Evolutionary conservation across 2,113 vertebrate species (phyloP), one percentile per base, ranked within the genome.

Genomic region (Tiliqua scincoides): DNA sequence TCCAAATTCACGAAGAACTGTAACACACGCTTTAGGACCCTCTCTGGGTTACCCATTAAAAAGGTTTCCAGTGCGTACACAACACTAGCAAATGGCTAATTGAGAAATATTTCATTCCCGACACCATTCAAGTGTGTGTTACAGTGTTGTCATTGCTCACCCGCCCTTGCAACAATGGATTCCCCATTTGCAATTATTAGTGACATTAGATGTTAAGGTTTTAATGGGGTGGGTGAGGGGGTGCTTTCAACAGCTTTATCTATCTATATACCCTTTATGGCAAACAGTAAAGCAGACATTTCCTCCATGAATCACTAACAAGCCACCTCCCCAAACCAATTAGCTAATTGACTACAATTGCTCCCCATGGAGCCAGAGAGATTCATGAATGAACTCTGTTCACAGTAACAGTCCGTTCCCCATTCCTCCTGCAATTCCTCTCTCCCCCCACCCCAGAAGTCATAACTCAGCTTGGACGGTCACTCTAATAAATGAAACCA

Each of bases 311-410:
- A 94, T 89, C 91, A 93, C 82, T 91, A 91, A 94, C 93, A 93
- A 94, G 95, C 95, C 91, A 92, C 94, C 95, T 92, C 93, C 92
- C 91, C 93, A 89, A 95, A 95, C 94, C 96, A 97, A 97, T 97
- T 96, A 97, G 94, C 94, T 96, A 97, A 96, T 96, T 96, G 96
- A 94, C 93, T 96, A 71, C 7, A 92, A 96, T 94, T 92, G 93
- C 79, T 94, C 91, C 93, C 94, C 76, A 91, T 85, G 94, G 95
- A 95, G 93, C 76, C 91, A 90, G 90, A 94, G 90, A 94, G 93
- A 93, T 92, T 95, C 54, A 85, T 0, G 79, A 93, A 94, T 94
- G 92, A 95, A 94, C 93, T 92, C 92, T 91, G 91, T 90, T 93
- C 93, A 93, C 79, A 87, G 78, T 92, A 90, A 94, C 90, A 4